Evolutionary conservation across 2,113 vertebrate species (phyloP), one percentile per base, ranked within the genome.

Genomic region (Dinomys branickii): DNA sequence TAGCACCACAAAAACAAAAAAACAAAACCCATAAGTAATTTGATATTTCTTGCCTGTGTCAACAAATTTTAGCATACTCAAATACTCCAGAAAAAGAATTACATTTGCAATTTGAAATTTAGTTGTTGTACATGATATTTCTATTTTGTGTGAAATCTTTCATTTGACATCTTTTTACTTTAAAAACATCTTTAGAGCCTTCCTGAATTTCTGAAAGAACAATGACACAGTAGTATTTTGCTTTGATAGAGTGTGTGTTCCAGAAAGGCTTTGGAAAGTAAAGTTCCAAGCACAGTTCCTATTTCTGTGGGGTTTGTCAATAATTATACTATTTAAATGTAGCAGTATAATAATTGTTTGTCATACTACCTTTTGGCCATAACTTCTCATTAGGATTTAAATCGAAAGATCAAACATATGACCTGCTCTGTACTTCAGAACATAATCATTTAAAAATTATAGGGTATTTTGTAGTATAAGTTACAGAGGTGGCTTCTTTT

Each of bases 81-180:
- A 11, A 47, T 80, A 81, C 10, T 87, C 30, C 10, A 61, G 44
- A 24, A 30, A 82, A 89, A 90, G 20, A 61, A 69, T 84, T 73
- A 52, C 9, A 44, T 94, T 86, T 87, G 5, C 73, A 86, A 91
- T 26, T 84, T 95, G 50, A 88, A 82, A 80, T 67, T 77, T 77
- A 78, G n/a, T 69, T 91, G 63, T 90, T 85, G 95, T n/a, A 85
- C 5, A 24, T 97, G 67, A 33, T 96, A 50, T 85, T 77, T 77
- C 11, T 7, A 85, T 33, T 92, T 7, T 92, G 9, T 91, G 22
- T 86, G 8, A 89, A 61, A 89, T 88, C 4, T 97, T 69, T 92
- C 5, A 82, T 61, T 94, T 54, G 17, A 12, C 80, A 3, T 94
- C 24, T 83, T 94, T 95, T 71, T 90, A 85, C 14, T 35, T 85